phyloP scores from a whole-genome alignment of 2,888 invertebrate species.

The Apoda limacodes region DNA sequence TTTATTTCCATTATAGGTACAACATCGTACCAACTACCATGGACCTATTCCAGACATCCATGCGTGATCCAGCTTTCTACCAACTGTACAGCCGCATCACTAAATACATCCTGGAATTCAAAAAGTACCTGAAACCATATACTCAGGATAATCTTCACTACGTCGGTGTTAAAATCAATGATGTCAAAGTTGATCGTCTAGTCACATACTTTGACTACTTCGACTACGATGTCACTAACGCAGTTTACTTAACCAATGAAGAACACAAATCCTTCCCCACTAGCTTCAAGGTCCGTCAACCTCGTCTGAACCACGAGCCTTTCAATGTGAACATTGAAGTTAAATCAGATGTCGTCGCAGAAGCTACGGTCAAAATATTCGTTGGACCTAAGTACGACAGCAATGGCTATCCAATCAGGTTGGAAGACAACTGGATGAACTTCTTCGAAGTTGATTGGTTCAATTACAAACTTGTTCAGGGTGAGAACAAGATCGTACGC shows the following conservation, averaged over 20 bases:
- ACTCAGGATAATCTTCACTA: slow-evolving; percentile 65
- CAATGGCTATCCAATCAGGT: slow-evolving; percentile 54
- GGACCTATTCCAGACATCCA: slow-evolving; percentile 72
- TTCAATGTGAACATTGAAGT: slow-evolving; percentile 73
- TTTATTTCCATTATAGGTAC: slow-evolving; percentile 33
- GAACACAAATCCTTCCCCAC: slow-evolving; percentile 42
- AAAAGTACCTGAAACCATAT: slow-evolving; percentile 69
- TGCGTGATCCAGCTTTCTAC: slow-evolving; percentile 80
- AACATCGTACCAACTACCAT: slow-evolving; percentile 67
- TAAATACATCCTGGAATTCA: slow-evolving; percentile 70
- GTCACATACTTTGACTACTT: slow-evolving; percentile 76
- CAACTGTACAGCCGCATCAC: slow-evolving; percentile 73
- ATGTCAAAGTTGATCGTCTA: slow-evolving; percentile 71
- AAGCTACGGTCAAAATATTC: slow-evolving; percentile 74
- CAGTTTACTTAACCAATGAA: slow-evolving; percentile 34
- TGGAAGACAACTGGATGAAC: slow-evolving; percentile 69
- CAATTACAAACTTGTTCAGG: slow-evolving; percentile 67
- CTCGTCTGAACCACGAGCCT: slow-evolving; percentile 77
- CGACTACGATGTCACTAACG: slow-evolving; percentile 72
- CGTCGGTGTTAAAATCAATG: slow-evolving; percentile 71
- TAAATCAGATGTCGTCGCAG: slow-evolving; percentile 66
- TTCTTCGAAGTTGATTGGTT: slow-evolving; percentile 74
- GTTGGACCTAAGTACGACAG: slow-evolving; percentile 77
- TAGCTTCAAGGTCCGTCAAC: slow-evolving; percentile 70
- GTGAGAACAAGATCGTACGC: slow-evolving; percentile 74